Evolutionary conservation across 2,888 invertebrate genomes (phyloP), one percentile per base, ranked within the genome.

Genomic region (Diaperis boleti): DNA sequence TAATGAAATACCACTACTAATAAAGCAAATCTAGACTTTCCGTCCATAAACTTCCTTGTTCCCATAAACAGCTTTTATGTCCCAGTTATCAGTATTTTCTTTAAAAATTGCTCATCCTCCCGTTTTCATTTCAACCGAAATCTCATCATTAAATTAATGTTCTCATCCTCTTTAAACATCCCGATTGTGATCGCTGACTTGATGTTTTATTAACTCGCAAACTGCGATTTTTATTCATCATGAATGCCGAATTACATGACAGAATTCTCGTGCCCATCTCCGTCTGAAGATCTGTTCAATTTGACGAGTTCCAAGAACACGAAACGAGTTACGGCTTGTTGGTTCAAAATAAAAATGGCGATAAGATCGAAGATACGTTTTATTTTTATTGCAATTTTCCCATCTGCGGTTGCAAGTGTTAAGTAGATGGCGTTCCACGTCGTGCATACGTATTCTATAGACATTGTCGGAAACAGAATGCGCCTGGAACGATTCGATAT

Each of bases 11-110:
- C 29, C 17, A 59, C 31, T 41, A 50, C 20, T 52, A 52, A 50
- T 52, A 52, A 60, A 42, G 22, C 31, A 52, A 50, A 59, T 57
- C 31, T 44, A 55, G 44, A 55, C 5, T 42, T 55, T 55, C 8
- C 22, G 11, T 29, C 18, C 37, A 10, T 37, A 29, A 41, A 41
- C 26, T 49, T 47, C 31, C 15, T 11, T n/a, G 20, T 10, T 13
- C 44, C 13, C 29, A 56, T 56, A 42, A 57, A 57, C 57, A 57
- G 8, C 37, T 47, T n/a, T 57, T 47, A 56, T 44, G 47, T 29
- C 39, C 47, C 44, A 22, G 37, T 31, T 59, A 59, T 59, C 29
- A 49, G 45, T 45, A 35, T 26, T 45, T 50, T 17, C 35, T 50
- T 35, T 14, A 35, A 47, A 35, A 20, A 42, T 10, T 52, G n/a